phyloP scores from a whole-genome alignment of 2,113 vertebrate species.

The Cyprinodon variegatus region DNA sequence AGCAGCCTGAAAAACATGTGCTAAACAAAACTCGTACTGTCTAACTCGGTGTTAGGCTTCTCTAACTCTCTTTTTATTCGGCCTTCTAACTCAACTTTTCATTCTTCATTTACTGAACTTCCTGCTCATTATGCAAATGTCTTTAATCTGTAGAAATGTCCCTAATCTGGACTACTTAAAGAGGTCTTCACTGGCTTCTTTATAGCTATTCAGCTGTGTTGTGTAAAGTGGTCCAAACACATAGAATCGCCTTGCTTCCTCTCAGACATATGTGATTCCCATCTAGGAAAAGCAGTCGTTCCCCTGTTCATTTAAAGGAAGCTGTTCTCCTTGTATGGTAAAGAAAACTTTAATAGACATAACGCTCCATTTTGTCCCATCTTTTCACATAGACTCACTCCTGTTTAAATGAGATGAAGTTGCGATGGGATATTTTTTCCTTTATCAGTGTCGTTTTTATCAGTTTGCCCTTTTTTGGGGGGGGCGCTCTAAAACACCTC shows the following conservation, averaged over 20 bases:
- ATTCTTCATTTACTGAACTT: too few relatives aligned
- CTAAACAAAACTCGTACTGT: too few relatives aligned
- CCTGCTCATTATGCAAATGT: too few relatives aligned
- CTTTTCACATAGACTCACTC: neutral
- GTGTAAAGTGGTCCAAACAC: neutral
- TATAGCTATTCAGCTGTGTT: neutral
- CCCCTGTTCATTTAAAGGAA: conserved; percentile 22
- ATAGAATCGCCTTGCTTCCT: neutral
- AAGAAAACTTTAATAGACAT: conserved; percentile 58
- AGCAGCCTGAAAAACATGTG: neutral
- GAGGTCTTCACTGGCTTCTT: too few relatives aligned
- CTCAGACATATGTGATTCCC: conserved; percentile 33
- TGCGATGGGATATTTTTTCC: neutral
- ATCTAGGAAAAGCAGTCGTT: conserved; percentile 33
- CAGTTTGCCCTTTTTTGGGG: neutral
- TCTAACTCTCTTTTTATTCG: too few relatives aligned
- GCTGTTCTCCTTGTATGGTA: conserved; percentile 56
- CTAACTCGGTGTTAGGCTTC: too few relatives aligned
- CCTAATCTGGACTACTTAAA: too few relatives aligned
- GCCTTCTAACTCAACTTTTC: too few relatives aligned
- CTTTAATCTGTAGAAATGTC: too few relatives aligned
- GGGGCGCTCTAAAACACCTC: too few relatives aligned
- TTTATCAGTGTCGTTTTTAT: conserved; percentile 7
- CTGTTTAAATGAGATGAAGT: conserved; percentile 28
- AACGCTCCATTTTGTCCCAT: conserved; percentile 26